Conservation (phyloP, 2,888 invertebrate genomes). For the Teinopalpus imperialis region DNA sequence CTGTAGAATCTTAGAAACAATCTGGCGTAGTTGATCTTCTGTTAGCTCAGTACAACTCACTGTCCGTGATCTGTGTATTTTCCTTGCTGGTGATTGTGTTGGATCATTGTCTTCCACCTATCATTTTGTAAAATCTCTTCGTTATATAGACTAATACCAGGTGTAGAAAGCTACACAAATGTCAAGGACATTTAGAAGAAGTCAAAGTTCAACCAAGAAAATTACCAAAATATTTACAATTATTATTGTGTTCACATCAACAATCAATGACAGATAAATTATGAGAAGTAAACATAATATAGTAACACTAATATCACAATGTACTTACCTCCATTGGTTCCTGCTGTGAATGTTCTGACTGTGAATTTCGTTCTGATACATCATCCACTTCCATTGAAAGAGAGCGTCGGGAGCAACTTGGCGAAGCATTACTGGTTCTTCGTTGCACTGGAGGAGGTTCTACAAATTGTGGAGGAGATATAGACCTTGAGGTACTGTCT, state of each 20-base stretch:
- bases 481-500: slow-evolving; percentile 70
- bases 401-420: slow-evolving; percentile 72
- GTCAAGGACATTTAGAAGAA: too few species aligned
- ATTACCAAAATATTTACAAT: too few species aligned
- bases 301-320: too few species aligned
- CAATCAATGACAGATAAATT: too few species aligned
- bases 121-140: slow-evolving; percentile 13
- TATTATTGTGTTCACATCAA: too few species aligned
- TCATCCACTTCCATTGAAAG: slow-evolving; percentile 78
- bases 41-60: slow-evolving; percentile 82
- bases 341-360: slow-evolving; percentile 58
- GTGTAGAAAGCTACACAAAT: background rate
- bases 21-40: slow-evolving; percentile 84
- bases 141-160: background rate
- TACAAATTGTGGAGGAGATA: slow-evolving; percentile 73
- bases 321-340: slow-evolving; percentile 74
- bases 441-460: slow-evolving; percentile 70
- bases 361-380: slow-evolving; percentile 69
- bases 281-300: too few species aligned
- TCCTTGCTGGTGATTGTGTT: slow-evolving; percentile 66
- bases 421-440: slow-evolving; percentile 61
- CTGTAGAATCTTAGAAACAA: slow-evolving; percentile 86
- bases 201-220: too few species aligned
- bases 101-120: slow-evolving; percentile 81
- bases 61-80: slow-evolving; percentile 67